These are phyloP conservation scores for Coilia nasus DNA, from an alignment of 2,797 vertebrate species.

Conservation along the genomic window DNA sequence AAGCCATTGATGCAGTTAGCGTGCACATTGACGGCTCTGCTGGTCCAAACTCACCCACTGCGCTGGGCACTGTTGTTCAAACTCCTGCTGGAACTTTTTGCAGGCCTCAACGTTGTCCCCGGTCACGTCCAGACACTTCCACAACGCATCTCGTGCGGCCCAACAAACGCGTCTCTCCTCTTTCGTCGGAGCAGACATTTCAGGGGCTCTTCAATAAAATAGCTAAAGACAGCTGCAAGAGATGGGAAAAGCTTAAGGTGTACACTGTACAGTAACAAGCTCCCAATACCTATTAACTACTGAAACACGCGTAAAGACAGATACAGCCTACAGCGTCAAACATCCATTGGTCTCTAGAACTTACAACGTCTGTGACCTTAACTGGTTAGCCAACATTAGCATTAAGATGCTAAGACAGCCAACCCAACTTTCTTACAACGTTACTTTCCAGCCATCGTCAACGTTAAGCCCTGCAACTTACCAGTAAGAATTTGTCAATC, in stretches of 20 bases:
- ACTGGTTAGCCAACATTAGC: background rate
- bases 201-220: background rate
- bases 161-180: slow-evolving; percentile 87
- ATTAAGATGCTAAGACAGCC: background rate
- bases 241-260: too few relatives aligned
- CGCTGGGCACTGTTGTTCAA: slow-evolving; percentile 83
- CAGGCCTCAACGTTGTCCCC: slow-evolving; percentile 72
- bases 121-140: slow-evolving; percentile 86
- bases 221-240: background rate
- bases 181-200: slow-evolving; percentile 86
- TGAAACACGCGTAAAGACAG: background rate
- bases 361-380: background rate
- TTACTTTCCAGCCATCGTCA: background rate
- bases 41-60: slow-evolving; percentile 82
- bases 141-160: slow-evolving; percentile 85
- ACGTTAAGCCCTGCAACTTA: background rate
- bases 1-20: too few relatives aligned
- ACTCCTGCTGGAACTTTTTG: slow-evolving; percentile 71
- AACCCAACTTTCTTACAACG: too few relatives aligned
- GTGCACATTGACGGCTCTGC: too few relatives aligned
- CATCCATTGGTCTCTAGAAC: background rate
- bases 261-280: background rate
- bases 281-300: background rate
- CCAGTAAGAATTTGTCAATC: background rate
- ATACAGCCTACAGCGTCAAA: background rate